phyloP scores from a whole-genome alignment of 2,888 invertebrate genomes.

The Zygothrica quintamaculata region DNA sequence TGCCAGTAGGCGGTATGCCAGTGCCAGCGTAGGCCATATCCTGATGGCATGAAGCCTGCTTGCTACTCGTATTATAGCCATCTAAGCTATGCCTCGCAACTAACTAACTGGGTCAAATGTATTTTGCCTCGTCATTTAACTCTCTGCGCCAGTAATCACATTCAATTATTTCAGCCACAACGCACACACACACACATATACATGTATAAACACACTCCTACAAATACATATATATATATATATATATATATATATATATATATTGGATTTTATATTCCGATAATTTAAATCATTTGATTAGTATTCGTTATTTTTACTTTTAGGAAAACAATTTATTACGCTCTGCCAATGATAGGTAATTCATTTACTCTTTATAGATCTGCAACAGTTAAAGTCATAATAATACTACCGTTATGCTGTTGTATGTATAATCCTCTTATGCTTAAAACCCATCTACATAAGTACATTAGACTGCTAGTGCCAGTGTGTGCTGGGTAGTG shows the following conservation, averaged over 20 bases:
- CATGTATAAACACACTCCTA: slow-evolving; percentile 3
- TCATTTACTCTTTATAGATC: slow-evolving; percentile 58
- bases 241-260: slow-evolving; percentile 2
- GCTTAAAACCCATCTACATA: slow-evolving; percentile 14
- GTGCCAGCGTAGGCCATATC: too few species aligned
- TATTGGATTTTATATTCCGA: slow-evolving; percentile 59
- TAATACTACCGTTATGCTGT: slow-evolving; percentile 3
- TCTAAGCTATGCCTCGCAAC: slow-evolving; percentile 31
- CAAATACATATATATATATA: slow-evolving; percentile 22
- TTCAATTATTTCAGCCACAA: slow-evolving; percentile 68
- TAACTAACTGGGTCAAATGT: slow-evolving; percentile 70
- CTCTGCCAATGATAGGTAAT: slow-evolving; percentile 50
- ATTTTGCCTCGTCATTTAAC: slow-evolving; percentile 56
- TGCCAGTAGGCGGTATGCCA: too few species aligned
- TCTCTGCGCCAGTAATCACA: slow-evolving; percentile 63
- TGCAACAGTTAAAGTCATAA: slow-evolving; percentile 17
- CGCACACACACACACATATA: slow-evolving; percentile 21
- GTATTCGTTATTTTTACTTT: slow-evolving; percentile 21
- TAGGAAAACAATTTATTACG: slow-evolving; percentile 20
- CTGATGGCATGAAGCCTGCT: too few species aligned
- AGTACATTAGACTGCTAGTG: not conserved
- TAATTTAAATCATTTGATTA: slow-evolving; percentile 66
- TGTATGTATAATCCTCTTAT: slow-evolving; percentile 54
- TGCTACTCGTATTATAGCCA: slow-evolving; percentile 39
- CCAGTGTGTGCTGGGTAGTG: not conserved